Evolutionary conservation across 2,797 vertebrate genomes (phyloP).

Genomic region (Micropoecilia bifurca): DNA sequence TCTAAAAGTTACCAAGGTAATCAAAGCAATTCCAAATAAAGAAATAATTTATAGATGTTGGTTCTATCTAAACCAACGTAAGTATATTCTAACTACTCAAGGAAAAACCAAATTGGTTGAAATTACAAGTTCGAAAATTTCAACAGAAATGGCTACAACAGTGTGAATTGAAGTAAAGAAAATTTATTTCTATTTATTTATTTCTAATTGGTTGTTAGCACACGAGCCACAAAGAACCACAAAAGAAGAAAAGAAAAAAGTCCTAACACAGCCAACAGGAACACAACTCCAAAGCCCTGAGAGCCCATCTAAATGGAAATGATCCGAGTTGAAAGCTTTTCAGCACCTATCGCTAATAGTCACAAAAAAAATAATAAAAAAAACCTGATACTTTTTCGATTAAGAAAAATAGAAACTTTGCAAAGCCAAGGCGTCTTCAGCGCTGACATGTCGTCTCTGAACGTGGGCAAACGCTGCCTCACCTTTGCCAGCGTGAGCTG

Average conservation of each 20-base stretch:
- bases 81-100: too few relatives aligned
- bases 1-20: too few relatives aligned
- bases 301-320: constrained; percentile 41
- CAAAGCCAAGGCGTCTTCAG: constrained; percentile 21
- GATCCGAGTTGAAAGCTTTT: constrained; percentile 35
- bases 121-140: too few relatives aligned
- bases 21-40: too few relatives aligned
- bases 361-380: constrained; percentile 9
- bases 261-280: not conserved
- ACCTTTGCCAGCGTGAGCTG: constrained; percentile 28
- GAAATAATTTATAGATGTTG: too few relatives aligned
- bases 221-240: constrained; percentile 43
- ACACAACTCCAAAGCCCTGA: constrained; percentile 19
- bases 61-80: too few relatives aligned
- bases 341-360: constrained; percentile 30
- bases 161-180: constrained; percentile 32
- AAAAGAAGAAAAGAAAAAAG: constrained; percentile 47
- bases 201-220: constrained; percentile 41
- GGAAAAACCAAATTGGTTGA: too few relatives aligned
- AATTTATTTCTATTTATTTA: constrained; percentile 42
- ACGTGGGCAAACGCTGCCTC: constrained; percentile 46
- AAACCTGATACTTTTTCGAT: constrained; percentile 41
- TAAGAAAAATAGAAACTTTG: constrained; percentile 44
- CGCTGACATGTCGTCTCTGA: constrained; percentile 32
- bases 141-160: too few relatives aligned